Conservation (phyloP, 2,113 vertebrate species). For the Dermatemys mawii region DNA sequence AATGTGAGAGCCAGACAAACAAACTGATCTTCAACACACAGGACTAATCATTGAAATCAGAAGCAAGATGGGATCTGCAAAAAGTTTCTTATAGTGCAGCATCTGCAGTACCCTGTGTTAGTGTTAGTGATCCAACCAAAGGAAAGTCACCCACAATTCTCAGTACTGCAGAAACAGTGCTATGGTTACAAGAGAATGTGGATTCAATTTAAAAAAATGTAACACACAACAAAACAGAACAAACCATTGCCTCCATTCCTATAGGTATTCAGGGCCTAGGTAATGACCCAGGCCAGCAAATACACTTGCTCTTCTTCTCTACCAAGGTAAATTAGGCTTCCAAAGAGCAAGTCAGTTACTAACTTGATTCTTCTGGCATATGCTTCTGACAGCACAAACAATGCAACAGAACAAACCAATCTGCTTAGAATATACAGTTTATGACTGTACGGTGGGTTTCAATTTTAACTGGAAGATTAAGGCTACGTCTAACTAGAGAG, state of each 20-base stretch:
- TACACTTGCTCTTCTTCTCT: not conserved
- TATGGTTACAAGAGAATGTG: not conserved
- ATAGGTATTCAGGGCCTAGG: not conserved
- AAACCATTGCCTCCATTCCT: not conserved
- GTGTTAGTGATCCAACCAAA: not conserved
- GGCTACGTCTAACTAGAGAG: too few species aligned
- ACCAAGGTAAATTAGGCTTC: not conserved
- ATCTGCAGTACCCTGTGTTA: not conserved
- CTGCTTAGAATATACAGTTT: not conserved
- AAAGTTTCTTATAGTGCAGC: not conserved
- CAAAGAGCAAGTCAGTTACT: accelerated
- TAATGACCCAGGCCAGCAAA: not conserved
- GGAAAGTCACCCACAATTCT: not conserved
- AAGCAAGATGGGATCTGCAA: not conserved
- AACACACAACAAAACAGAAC: not conserved
- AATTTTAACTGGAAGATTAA: not conserved
- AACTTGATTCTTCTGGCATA: too few species aligned
- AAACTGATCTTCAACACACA: not conserved
- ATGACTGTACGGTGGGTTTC: not conserved
- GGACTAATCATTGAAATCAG: not conserved
- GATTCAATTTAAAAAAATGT: not conserved
- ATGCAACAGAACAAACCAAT: not conserved
- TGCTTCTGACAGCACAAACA: too few species aligned
- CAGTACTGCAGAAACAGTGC: not conserved
- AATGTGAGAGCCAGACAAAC: not conserved